These are phyloP conservation scores for Drosophila gaucha DNA, from an alignment of 2,888 invertebrate species.

Conservation along the genomic window DNA sequence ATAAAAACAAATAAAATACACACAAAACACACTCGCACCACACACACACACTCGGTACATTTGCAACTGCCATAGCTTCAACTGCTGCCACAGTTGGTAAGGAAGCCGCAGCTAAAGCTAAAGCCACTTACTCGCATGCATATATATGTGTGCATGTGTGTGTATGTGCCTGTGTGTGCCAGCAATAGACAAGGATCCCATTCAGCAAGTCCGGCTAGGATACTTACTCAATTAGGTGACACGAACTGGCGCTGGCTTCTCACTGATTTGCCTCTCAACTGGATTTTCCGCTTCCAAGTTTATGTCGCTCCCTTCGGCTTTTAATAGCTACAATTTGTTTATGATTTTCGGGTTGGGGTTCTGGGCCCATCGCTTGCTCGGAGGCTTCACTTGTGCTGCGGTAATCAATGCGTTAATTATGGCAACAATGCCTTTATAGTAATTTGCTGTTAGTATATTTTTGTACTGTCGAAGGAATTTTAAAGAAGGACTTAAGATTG, in stretches of 20 bases:
- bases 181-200: conserved; percentile 14
- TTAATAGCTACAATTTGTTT: conserved; percentile 49
- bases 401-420: conserved; percentile 1
- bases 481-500: background rate
- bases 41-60: conserved; percentile 56
- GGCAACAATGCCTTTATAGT: background rate
- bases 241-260: conserved; percentile 52
- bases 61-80: conserved; percentile 71
- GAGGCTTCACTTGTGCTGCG: conserved; percentile 6
- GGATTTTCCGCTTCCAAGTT: conserved; percentile 25
- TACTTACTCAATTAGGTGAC: conserved; percentile 75
- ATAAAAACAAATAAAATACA: conserved; percentile 76
- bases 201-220: conserved; percentile 42
- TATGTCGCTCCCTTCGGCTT: conserved; percentile 10
- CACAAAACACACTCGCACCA: conserved; percentile 43
- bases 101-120: conserved; percentile 44
- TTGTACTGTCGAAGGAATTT: background rate
- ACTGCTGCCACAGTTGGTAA: conserved; percentile 35
- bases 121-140: conserved; percentile 51
- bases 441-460: background rate
- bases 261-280: conserved; percentile 66
- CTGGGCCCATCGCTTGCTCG: too few relatives aligned
- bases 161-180: conserved; percentile 5
- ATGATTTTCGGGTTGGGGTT: conserved; percentile 47
- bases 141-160: conserved; percentile 8